Percentiles rank a stretch among this genome's conserved stretches.
Conservation (phyloP, 2,113 vertebrate species). For the Cricetomys ansorgei region DNA sequence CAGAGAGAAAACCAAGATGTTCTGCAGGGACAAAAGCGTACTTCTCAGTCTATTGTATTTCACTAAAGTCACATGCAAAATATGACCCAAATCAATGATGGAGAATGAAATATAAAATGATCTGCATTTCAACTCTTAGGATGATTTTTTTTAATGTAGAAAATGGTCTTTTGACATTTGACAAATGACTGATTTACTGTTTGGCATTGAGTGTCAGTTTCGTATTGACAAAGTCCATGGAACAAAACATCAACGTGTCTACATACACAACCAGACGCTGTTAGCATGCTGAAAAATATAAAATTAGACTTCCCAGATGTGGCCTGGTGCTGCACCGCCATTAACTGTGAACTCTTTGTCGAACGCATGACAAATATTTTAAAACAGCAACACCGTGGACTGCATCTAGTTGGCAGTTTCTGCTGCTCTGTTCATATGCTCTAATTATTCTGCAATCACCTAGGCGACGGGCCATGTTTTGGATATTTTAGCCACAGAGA, state of each 20-base stretch:
- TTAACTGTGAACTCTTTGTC: neutral
- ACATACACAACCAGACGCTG: neutral
- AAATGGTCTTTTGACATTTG: constrained; percentile 17
- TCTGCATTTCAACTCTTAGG: neutral
- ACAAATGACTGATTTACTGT: neutral
- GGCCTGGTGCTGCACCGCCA: fast-evolving
- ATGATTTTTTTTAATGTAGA: neutral
- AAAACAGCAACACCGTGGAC: neutral
- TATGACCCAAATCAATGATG: neutral
- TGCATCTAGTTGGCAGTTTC: neutral
- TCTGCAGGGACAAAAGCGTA: neutral
- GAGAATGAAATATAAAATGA: neutral
- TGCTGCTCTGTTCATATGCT: neutral
- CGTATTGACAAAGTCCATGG: neutral
- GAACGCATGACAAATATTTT: constrained; percentile 8
- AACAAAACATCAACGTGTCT: neutral
- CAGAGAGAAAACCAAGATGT: neutral
- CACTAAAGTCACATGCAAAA: neutral
- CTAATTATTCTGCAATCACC: neutral
- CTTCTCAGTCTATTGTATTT: neutral
- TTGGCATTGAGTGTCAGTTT: neutral
- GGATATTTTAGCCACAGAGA: neutral
- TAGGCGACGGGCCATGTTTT: neutral
- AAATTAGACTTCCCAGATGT: neutral
- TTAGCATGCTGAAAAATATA: neutral